Evolutionary conservation across 2,797 vertebrate species (phyloP), one percentile per base, ranked within the genome.

Genomic region (Tragelaphus eurycerus): DNA sequence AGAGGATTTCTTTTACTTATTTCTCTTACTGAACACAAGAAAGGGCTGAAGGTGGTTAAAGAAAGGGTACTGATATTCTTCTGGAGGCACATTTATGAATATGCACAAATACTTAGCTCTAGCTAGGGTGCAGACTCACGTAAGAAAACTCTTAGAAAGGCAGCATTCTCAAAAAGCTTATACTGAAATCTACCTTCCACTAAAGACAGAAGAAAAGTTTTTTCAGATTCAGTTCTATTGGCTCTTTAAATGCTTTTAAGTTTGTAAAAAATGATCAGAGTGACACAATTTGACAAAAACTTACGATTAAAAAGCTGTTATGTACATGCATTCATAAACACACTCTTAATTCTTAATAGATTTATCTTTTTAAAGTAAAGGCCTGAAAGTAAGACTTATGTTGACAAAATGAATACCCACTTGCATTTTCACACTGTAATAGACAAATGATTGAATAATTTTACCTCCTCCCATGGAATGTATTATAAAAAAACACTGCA

Each of bases 381-480:
- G 38, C 48, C 55, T 93, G 71, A 87, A 95, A 92, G 64, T 2
- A 95, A 96, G 52, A 74, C 38, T 89, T 86, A 74, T 7, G 46
- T 78, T 79, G 60, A 31, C 25, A 96, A 52, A 84, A 88, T 34
- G 31, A 93, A 90, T 55, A 81, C 2, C 62, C 12, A 84, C 4
- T 74, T 48, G 8, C 13, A 87, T 19, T 86, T 89, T 86, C 95
- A 67, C 29, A 79, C 0, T 60, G 14, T 46, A n/a, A 57, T 1
- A 88, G 34, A 29, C 6, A 93, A 89, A 55, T 89, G 92, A 90
- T 19, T n/a, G 9, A 93, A 13, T 79, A 76, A 94, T 95, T 98
- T 99, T 98, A 99, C 99, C 99, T 99, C 99, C 99, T 98, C 99
- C 99, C 99, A 99, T 99, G 21, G 99, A 99, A 98, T 99, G 99